Base-by-base conservation (phyloP, 2,797 vertebrate genomes). In the Micropoecilia bifurca region DNA sequence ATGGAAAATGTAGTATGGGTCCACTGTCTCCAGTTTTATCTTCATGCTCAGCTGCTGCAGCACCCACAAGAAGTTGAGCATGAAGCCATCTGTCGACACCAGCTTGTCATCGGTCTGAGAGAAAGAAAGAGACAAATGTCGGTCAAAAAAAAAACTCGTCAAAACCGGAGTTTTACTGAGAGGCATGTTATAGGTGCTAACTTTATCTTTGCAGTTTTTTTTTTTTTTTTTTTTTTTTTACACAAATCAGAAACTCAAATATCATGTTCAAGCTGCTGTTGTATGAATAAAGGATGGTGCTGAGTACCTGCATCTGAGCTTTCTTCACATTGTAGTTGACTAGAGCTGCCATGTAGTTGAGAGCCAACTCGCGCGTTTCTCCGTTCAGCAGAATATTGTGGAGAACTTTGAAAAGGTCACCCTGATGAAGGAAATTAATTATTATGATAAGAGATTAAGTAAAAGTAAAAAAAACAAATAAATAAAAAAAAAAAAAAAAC, bases 51-150 rank as follows among this genome's bases (percentile, higher is more conserved):
- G 95, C 84, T 99, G 99, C 94, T 99, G 99, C 66, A 99, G 96
- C 78, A 99, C 99, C 97, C 97, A 99, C 76, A 99, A 92, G 92
- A 99, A 99, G 94, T 99, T 99, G 83, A 99, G 96, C 98, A 99
- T 99, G 90, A 99, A 99, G 85, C 98, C 99, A 0, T 99, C 99
- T 10, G 98, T 98, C 3, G 98, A 99, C 73, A 99, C 98, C 91
- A 99, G 93, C 75, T 99, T 97, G 88, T 99, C 99, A 5, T 99
- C 98, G 2, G 99, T 97, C 99, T 99, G 92, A 18, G 77, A 80
- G 39, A 83, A 61, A 45, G 68, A 46, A 2, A 43, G 2, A 41
- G 12, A n/a, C 1, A 69, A 61, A 33, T 6, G 2, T 47, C 71
- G 4, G 50, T 53, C 14, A 76, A 71, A 76, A 66, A 36, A 59